Evolutionary conservation across 2,797 vertebrate species (phyloP), one percentile per base, ranked within the genome.

Genomic region (Trachurus trachurus): DNA sequence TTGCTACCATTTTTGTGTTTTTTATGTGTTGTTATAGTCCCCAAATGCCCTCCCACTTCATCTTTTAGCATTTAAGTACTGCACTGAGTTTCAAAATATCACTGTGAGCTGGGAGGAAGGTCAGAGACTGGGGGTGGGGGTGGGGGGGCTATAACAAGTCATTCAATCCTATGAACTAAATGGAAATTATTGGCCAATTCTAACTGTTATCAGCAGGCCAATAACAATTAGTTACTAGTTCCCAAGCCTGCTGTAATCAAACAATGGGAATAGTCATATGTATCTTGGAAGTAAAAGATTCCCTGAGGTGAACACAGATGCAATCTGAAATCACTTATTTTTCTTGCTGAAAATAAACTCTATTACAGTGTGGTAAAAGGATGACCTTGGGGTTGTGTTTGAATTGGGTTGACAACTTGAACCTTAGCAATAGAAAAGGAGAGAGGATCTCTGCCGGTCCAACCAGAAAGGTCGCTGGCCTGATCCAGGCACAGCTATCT

Each of bases 401-500:
- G 26, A 71, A 56, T 67, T 57, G 12, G 16, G 63, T 74, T 40
- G 58, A 64, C 44, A 45, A 22, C n/a, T 56, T 63, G n/a, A 73
- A 59, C 19, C 12, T 57, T 29, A 76, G 53, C 8, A 10, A 45
- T 8, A 22, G 31, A 62, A 53, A 29, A 22, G 49, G 44, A 72
- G 12, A 3, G 45, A 16, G 12, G 12, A 64, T 59, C 57, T 67
- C 64, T n/a, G 37, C 26, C 44, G 21, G 49, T 67, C 31, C 44
- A 63, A 45, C 61, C 61, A 17, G 31, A 31, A 5, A 75, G 40
- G 66, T 74, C 77, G 57, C 15, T 26, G 66, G 16, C 6, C 34
- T 64, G 31, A 69, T 64, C 63, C 45, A 61, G 47, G 42, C 61
- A 40, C 58, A 65, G 80, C 72, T 64, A 66, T 75, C 80, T 76